Conservation (phyloP, 1,140 invertebrate genomes). For the Achroia grisella region DNA sequence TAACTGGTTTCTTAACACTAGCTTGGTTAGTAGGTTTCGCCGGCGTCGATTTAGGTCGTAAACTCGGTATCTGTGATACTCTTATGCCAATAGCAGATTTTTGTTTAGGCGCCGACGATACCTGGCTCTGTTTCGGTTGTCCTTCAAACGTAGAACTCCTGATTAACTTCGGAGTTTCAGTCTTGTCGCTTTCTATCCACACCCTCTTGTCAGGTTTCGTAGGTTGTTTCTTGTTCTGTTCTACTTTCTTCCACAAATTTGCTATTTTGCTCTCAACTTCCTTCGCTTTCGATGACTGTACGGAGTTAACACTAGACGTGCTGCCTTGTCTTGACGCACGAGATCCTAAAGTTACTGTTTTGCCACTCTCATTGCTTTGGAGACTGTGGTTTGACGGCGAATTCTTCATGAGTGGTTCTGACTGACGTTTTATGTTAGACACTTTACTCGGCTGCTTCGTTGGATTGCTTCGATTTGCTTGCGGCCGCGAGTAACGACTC, state of each 20-base stretch:
- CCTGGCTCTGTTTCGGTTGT: conserved; percentile 60
- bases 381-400: conserved; percentile 74
- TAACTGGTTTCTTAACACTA: conserved; percentile 29
- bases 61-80: conserved; percentile 55
- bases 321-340: conserved; percentile 72
- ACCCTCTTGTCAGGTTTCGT: conserved; percentile 77
- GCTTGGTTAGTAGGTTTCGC: neutral
- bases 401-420: conserved; percentile 59
- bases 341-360: conserved; percentile 60
- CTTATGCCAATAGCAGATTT: conserved; percentile 66
- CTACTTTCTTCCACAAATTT: conserved; percentile 89
- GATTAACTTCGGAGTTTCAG: conserved; percentile 70
- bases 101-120: conserved; percentile 51
- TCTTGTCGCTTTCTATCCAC: conserved; percentile 74
- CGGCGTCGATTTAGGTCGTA: conserved; percentile 34
- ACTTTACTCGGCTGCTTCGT: conserved; percentile 32
- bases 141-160: conserved; percentile 84
- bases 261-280: conserved; percentile 91
- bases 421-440: conserved; percentile 17
- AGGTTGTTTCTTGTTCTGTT: conserved; percentile 80
- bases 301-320: conserved; percentile 77
- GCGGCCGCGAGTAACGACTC: conserved; percentile 38
- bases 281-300: conserved; percentile 72
- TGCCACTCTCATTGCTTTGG: conserved; percentile 69
- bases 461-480: conserved; percentile 35